phyloP scores from a whole-genome alignment of 1,140 invertebrate genomes.

The Cyclargus thomasi region DNA sequence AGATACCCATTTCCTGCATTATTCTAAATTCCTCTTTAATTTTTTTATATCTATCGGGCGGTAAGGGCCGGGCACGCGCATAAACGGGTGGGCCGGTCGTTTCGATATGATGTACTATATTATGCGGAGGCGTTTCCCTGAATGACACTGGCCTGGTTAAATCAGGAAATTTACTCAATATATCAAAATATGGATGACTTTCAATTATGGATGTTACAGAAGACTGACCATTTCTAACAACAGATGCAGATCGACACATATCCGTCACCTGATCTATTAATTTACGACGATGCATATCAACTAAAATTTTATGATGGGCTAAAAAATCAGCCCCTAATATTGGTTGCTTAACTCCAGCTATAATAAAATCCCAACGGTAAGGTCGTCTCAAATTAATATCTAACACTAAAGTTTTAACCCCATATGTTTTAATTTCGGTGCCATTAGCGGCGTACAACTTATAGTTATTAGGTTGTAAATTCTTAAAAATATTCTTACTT shows the following conservation, averaged over 20 bases:
- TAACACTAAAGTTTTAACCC: conserved; percentile 25
- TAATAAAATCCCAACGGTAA: conserved; percentile 22
- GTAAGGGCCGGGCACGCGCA: conserved; percentile 6
- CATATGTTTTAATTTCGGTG: conserved; percentile 27
- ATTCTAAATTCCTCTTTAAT: conserved; percentile 23
- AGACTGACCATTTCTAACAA: conserved; percentile 12
- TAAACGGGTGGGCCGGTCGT: conserved; percentile 19
- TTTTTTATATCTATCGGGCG: conserved; percentile 16
- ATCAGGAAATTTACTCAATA: conserved; percentile 21
- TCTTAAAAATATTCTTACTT: no score
- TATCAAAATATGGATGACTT: conserved; percentile 9
- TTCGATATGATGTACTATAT: conserved; percentile 21
- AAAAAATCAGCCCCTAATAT: conserved; percentile 32
- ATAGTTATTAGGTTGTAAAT: no score
- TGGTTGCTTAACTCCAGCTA: conserved; percentile 26
- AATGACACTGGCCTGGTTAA: conserved; percentile 22
- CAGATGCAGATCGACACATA: conserved; percentile 17
- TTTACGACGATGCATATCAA: conserved; percentile 21
- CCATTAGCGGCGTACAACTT: no score
- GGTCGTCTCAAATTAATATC: conserved; percentile 26
- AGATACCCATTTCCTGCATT: conserved; percentile 26
- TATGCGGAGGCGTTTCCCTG: conserved; percentile 21
- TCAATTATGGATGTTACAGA: conserved; percentile 20
- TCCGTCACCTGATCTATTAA: conserved; percentile 22
- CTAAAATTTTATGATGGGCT: conserved; percentile 23